Evolutionary conservation across 2,797 vertebrate species (phyloP), one percentile per base, ranked within the genome.

Genomic region (Nannoperca australis): DNA sequence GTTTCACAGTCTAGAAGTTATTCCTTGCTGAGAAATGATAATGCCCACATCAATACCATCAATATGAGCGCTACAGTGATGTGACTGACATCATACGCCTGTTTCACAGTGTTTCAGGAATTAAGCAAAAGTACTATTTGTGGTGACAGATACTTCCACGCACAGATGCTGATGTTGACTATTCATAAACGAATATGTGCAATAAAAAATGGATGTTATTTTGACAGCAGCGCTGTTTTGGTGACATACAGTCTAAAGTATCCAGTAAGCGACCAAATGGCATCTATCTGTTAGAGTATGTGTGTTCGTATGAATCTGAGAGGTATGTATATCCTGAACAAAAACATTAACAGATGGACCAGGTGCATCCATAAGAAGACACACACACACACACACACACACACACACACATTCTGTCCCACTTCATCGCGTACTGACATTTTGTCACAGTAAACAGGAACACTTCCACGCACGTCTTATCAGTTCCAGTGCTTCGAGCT

Each of bases 381-480:
- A 76, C 47, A 42, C 60, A 56, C n/a, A 49, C 45, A 24, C 30
- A 27, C 65, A 36, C 54, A 70, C 27, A 76, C 47, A 42, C 60
- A 55, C n/a, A 47, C 45, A 30, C 36, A 27, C 65, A 36, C 54
- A 70, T 47, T 67, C 73, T 3, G 73, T 58, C 81, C 75, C 69
- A 69, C 77, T 81, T 81, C 27, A 81, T 88, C 79, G 50, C 71
- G 68, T 50, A 32, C 74, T 84, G 83, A 82, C 53, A 34, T 77
- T 88, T 78, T 1, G 73, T 85, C 83, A 85, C 73, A 54, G 78
- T 61, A 68, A 79, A 77, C 50, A 22, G 54, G 38, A 63, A 53
- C 42, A 17, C 70, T 27, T 63, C 42, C 53, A 45, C n/a, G 38
- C 44, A 45, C 6, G 3, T 70, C 81, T 62, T 45, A 68, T 87